Evolutionary conservation across 2,113 vertebrate genomes (phyloP).

Genomic region (Ptilorrhoa leucosticta): DNA sequence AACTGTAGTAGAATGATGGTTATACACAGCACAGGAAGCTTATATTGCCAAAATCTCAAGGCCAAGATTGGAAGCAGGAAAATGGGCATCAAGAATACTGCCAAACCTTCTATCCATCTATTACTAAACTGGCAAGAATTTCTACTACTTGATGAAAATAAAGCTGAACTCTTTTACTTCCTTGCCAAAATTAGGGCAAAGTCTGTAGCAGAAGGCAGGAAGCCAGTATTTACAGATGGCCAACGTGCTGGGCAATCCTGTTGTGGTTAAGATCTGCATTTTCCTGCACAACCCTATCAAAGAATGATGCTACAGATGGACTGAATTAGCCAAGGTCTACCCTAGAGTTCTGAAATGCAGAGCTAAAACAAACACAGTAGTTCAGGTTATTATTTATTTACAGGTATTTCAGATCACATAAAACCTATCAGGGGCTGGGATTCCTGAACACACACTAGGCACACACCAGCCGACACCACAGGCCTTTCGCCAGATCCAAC

Average conservation of each 20-base stretch:
- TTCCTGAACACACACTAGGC: not conserved
- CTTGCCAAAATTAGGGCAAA: slow-evolving; percentile 23
- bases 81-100: slow-evolving; percentile 4
- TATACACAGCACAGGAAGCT: not conserved
- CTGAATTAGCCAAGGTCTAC: not conserved
- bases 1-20: not conserved
- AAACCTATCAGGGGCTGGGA: not conserved
- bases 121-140: slow-evolving; percentile 34
- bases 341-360: not conserved
- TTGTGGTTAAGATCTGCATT: not conserved
- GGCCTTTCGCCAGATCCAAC: not conserved
- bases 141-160: slow-evolving; percentile 28
- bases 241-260: not conserved
- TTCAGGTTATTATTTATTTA: not conserved
- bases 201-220: slow-evolving; percentile 16
- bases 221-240: slow-evolving; percentile 36
- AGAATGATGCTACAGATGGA: not conserved
- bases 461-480: not conserved
- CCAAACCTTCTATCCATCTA: slow-evolving; percentile 22
- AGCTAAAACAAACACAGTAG: not conserved
- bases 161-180: not conserved
- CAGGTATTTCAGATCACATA: not conserved
- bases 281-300: not conserved
- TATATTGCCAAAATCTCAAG: not conserved
- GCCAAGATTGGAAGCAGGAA: not conserved